Conservation (phyloP, 2,888 invertebrate genomes). For the Diabrotica balteata region DNA sequence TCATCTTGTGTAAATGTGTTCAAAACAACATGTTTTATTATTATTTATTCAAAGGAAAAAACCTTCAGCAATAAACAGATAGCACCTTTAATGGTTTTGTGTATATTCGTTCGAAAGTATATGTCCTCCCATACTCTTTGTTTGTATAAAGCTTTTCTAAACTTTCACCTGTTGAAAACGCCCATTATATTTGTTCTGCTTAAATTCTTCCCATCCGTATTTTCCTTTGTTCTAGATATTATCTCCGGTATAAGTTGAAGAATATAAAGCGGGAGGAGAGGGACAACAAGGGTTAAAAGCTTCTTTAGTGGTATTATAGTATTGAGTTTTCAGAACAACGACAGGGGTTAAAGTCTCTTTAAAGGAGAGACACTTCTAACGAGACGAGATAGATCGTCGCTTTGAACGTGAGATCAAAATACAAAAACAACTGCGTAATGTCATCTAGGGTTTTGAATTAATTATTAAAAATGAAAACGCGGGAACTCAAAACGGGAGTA, state of each 20-base stretch:
- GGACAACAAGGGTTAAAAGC: conserved; percentile 8
- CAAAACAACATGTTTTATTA: too few species aligned
- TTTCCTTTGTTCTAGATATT: conserved; percentile 20
- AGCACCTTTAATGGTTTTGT: too few species aligned
- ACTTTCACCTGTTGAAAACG: conserved; percentile 6
- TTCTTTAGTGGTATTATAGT: conserved; percentile 12
- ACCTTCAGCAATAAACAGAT: too few species aligned
- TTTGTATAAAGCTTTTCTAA: neutral
- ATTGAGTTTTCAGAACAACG: conserved; percentile 13
- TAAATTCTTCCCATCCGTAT: conserved; percentile 7
- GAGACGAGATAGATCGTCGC: neutral
- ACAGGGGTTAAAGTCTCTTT: neutral
- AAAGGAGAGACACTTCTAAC: neutral
- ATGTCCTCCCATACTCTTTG: neutral
- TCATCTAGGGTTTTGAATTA: neutral
- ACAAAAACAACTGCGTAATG: neutral
- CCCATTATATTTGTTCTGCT: conserved; percentile 17
- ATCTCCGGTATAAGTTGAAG: conserved; percentile 16
- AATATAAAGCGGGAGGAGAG: conserved; percentile 10
- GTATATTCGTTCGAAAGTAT: too few species aligned
- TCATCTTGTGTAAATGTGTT: too few species aligned
- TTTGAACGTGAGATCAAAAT: conserved; percentile 1
- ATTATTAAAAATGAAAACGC: neutral
- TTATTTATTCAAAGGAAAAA: too few species aligned
- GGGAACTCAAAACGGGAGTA: neutral